These are phyloP conservation scores for Netelia fuscicornis DNA, from an alignment of 2,888 invertebrate species.

Conservation along the genomic window DNA sequence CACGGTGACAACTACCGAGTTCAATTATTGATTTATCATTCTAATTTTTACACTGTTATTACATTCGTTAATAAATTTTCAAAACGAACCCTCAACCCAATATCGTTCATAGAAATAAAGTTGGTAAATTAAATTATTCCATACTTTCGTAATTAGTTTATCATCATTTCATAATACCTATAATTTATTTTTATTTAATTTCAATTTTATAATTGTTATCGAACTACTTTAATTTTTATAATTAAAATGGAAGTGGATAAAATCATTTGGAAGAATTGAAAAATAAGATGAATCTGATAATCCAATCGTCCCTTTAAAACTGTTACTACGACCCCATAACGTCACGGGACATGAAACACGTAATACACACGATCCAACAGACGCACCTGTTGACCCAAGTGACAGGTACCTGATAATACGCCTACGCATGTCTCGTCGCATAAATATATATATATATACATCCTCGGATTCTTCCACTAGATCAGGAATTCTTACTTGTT, in stretches of 20 bases:
- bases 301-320: constrained; percentile 9
- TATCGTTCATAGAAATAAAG: no score
- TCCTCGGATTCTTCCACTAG: constrained; percentile 44
- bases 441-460: not conserved
- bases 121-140: no score
- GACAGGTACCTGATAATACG: constrained; percentile 43
- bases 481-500: constrained; percentile 20
- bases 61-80: not conserved
- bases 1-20: not conserved
- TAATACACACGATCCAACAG: constrained; percentile 11
- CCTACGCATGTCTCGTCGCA: not conserved
- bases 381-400: constrained; percentile 51
- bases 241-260: not conserved
- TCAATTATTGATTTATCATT: not conserved
- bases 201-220: no score
- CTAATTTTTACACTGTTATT: not conserved
- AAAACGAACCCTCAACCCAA: no score
- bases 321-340: constrained; percentile 16
- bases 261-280: not conserved
- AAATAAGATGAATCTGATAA: not conserved
- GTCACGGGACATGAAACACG: constrained; percentile 16
- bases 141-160: no score
- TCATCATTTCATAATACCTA: no score
- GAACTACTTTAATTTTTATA: not conserved
- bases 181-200: no score